These are phyloP conservation scores for Eolophus roseicapilla DNA, from an alignment of 2,113 vertebrate species.

Conservation along the genomic window DNA sequence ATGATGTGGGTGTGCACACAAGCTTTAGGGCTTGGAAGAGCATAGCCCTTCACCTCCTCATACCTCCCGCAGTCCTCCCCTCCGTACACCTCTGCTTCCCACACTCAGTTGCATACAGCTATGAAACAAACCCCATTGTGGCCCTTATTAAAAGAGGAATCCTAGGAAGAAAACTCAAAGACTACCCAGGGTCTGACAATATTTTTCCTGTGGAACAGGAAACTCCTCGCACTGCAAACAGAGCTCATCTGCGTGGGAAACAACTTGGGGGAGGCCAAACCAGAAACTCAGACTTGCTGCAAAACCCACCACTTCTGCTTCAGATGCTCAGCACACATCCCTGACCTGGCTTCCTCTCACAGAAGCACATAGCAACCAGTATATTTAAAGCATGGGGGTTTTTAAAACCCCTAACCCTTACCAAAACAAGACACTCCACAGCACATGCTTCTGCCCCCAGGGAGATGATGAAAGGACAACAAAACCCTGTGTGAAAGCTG, in stretches of 20 bases:
- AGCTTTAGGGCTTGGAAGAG: not conserved
- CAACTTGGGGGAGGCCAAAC: not conserved
- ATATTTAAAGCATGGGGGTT: not conserved
- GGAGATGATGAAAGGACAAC: not conserved
- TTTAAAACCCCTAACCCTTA: not conserved
- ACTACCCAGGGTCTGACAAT: not conserved
- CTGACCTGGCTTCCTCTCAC: not conserved
- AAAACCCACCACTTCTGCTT: conserved; percentile 23
- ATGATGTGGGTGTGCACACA: accelerated
- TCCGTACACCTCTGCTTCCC: not conserved
- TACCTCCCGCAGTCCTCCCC: not conserved
- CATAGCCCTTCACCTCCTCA: not conserved
- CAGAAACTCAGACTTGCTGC: not conserved
- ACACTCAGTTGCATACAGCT: accelerated
- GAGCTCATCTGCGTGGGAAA: not conserved
- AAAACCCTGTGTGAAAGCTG: accelerated
- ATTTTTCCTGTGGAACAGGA: not conserved
- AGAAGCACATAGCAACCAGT: not conserved
- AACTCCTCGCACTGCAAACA: not conserved
- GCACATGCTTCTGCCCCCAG: not conserved
- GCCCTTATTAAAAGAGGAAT: not conserved
- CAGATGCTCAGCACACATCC: not conserved
- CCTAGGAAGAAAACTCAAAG: not conserved
- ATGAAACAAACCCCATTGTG: accelerated
- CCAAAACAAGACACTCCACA: not conserved